Percentiles rank a stretch among this genome's conserved stretches.
These are phyloP conservation scores for Ascaphus truei DNA, from an alignment of 2,113 vertebrate species.

Conservation along the genomic window DNA sequence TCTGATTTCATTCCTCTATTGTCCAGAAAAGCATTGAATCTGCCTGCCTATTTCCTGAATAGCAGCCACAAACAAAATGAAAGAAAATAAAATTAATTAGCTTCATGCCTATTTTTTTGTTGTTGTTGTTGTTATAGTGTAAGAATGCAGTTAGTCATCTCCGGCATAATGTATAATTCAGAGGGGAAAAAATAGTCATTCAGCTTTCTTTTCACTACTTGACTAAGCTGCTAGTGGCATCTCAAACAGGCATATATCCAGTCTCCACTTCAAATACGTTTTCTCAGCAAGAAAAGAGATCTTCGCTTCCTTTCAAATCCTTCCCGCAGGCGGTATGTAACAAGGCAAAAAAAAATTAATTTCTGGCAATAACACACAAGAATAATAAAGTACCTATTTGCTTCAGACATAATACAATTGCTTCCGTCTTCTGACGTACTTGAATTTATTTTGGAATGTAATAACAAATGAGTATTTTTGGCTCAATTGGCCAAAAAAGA, in stretches of 20 bases:
- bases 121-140: no score
- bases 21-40: no score
- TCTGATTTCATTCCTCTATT: no score
- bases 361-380: conserved; percentile 10
- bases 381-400: conserved; percentile 22
- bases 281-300: conserved; percentile 3
- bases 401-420: conserved; percentile 8
- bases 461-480: conserved; percentile 19
- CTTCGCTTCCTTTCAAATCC: conserved; percentile 21
- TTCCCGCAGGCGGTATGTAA: conserved; percentile 22
- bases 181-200: background rate
- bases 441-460: conserved; percentile 18
- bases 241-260: conserved; percentile 11
- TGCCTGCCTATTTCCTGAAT: background rate
- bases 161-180: conserved; percentile 11
- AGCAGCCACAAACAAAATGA: background rate
- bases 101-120: background rate
- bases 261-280: conserved; percentile 26
- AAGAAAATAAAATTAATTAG: conserved; percentile 4
- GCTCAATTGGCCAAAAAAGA: conserved; percentile 4
- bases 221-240: background rate
- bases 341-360: conserved; percentile 27
- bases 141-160: background rate
- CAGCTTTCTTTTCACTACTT: conserved; percentile 14
- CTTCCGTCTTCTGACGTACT: background rate